phyloP scores from a whole-genome alignment of 2,888 invertebrate genomes.

The Chouioia cunea region DNA sequence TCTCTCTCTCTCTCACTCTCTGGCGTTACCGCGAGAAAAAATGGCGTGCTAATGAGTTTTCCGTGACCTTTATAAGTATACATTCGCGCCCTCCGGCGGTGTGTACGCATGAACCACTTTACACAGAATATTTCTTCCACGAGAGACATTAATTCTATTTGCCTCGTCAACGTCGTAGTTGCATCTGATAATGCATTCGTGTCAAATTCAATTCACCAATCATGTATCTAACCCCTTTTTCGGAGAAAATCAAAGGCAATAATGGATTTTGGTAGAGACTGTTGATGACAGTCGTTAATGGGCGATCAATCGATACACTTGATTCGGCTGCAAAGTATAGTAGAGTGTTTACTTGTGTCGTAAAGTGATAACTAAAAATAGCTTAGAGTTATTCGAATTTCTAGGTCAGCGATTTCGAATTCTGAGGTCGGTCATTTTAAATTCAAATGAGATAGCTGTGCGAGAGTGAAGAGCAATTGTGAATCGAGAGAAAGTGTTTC shows the following conservation, averaged over 20 bases:
- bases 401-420: conserved; percentile 27
- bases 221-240: no score
- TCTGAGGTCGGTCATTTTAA: conserved; percentile 4
- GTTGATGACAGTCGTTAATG: no score
- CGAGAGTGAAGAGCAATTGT: not conserved
- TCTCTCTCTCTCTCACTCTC: not conserved
- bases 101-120: not conserved
- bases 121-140: conserved; percentile 7
- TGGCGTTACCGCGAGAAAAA: not conserved
- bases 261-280: no score
- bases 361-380: conserved; percentile 22
- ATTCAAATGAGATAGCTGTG: conserved; percentile 12
- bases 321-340: no score
- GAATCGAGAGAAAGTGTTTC: no score
- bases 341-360: not conserved
- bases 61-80: conserved; percentile 24
- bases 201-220: not conserved
- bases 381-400: conserved; percentile 12
- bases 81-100: no score
- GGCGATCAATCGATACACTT: no score
- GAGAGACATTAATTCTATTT: not conserved
- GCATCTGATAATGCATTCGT: not conserved
- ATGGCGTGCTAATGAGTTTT: conserved; percentile 29
- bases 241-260: no score
- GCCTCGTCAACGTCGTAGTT: not conserved